These are phyloP conservation scores for Marasmarcha lunaedactyla DNA, from an alignment of 2,888 invertebrate genomes.

Conservation along the genomic window DNA sequence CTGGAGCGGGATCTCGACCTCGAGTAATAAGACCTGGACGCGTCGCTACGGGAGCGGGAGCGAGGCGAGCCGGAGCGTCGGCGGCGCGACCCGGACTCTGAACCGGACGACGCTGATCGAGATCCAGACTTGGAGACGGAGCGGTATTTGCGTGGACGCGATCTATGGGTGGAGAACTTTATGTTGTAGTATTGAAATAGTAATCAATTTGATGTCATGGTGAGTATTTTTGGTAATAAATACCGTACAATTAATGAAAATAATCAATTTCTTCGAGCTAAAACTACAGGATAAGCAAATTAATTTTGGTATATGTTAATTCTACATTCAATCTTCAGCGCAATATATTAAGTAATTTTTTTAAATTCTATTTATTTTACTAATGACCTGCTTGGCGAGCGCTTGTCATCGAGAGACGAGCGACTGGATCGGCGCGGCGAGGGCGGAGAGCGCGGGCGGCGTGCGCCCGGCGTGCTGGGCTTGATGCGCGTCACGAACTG, in stretches of 20 bases:
- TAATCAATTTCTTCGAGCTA: no score
- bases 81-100: conserved; percentile 48
- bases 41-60: conserved; percentile 74
- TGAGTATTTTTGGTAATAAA: no score
- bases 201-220: no score
- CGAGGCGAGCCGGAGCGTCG: conserved; percentile 58
- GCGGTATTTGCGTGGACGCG: conserved; percentile 75
- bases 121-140: conserved; percentile 75
- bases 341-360: no score
- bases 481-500: conserved; percentile 64
- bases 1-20: conserved; percentile 70
- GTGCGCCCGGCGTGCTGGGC: conserved; percentile 40
- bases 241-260: no score
- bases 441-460: conserved; percentile 54
- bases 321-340: no score
- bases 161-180: conserved; percentile 30
- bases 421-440: conserved; percentile 41
- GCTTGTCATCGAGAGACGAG: conserved; percentile 51
- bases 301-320: no score
- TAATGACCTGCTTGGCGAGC: conserved; percentile 56
- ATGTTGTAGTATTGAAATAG: no score
- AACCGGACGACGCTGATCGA: conserved; percentile 55
- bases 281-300: no score
- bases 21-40: conserved; percentile 68
- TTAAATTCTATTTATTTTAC: no score